phyloP scores from a whole-genome alignment of 2,888 invertebrate genomes.

The Cephus nigrinus region DNA sequence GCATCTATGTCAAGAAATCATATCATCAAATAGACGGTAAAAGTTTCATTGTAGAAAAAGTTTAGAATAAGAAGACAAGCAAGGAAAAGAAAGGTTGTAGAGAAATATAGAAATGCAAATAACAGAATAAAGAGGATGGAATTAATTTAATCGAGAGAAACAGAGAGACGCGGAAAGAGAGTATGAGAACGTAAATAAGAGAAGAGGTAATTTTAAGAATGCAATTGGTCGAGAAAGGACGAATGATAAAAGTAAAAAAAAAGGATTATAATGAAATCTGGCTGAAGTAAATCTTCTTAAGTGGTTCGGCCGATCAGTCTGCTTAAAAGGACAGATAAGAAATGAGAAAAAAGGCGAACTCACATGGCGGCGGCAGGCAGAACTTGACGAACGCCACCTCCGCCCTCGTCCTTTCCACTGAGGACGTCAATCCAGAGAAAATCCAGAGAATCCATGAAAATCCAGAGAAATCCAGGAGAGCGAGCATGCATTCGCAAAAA shows the following conservation, averaged over 20 bases:
- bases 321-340: constrained; percentile 3
- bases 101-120: not conserved
- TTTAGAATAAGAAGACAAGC: too few relatives aligned
- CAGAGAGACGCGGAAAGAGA: not conserved
- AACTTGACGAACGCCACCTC: constrained; percentile 14
- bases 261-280: too few relatives aligned
- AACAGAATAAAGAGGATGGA: not conserved
- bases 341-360: constrained; percentile 13
- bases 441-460: too few relatives aligned
- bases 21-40: too few relatives aligned
- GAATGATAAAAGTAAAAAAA: not conserved
- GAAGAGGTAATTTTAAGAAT: not conserved
- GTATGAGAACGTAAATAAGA: not conserved
- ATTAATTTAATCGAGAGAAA: not conserved
- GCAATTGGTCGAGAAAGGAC: not conserved
- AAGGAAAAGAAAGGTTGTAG: too few relatives aligned
- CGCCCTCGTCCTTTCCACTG: constrained; percentile 20
- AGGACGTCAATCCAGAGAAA: constrained; percentile 8
- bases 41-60: too few relatives aligned
- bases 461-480: too few relatives aligned
- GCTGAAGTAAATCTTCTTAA: too few relatives aligned
- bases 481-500: too few relatives aligned
- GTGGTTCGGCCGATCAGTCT: too few relatives aligned
- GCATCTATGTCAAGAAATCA: too few relatives aligned
- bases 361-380: constrained; percentile 18